These are phyloP conservation scores for Percina caprodes DNA, from an alignment of 2,113 vertebrate genomes.

Conservation along the genomic window DNA sequence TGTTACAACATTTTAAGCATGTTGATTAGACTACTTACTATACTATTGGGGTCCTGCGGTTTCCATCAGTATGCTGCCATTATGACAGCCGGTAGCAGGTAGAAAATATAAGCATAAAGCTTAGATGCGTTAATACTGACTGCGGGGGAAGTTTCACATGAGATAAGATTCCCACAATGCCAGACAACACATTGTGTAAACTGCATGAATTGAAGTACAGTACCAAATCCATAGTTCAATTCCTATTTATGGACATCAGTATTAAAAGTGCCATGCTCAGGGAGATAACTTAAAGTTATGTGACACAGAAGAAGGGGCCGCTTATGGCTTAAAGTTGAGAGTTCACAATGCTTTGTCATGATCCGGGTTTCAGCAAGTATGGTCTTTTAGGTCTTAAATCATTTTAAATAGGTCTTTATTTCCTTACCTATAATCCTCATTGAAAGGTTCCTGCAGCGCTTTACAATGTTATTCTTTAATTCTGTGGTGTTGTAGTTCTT, in stretches of 20 bases:
- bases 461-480: too few relatives aligned
- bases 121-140: neutral
- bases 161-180: neutral
- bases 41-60: conserved; percentile 12
- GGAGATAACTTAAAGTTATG: neutral
- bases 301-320: neutral
- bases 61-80: too few relatives aligned
- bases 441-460: too few relatives aligned
- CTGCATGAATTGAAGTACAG: neutral
- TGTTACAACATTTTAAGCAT: neutral
- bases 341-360: neutral
- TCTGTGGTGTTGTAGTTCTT: too few relatives aligned
- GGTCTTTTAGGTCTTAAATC: too few relatives aligned
- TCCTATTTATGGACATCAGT: neutral
- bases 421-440: too few relatives aligned
- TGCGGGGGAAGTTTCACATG: neutral
- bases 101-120: neutral
- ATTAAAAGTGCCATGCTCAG: neutral
- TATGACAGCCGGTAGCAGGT: neutral
- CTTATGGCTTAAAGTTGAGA: too few relatives aligned
- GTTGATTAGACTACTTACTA: neutral
- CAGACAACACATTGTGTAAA: neutral
- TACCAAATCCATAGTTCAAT: neutral
- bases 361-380: too few relatives aligned
- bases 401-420: too few relatives aligned